Base-by-base conservation (phyloP, 2,888 invertebrate genomes). In the Barypeithes pellucidus region DNA sequence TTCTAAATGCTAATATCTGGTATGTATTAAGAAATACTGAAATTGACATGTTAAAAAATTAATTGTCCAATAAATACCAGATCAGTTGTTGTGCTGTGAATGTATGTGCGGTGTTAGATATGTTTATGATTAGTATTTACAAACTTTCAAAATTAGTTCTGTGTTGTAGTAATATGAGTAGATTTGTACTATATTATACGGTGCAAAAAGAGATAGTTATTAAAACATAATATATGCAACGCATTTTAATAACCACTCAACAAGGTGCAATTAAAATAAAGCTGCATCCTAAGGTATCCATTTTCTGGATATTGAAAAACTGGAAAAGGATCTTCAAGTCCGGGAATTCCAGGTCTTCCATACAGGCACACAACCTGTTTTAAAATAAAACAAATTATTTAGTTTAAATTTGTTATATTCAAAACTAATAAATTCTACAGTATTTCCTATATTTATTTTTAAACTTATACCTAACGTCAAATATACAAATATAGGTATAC, bases 281-380 rank as follows among this genome's bases (percentile, higher is more conserved):
- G 78, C 78, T 79, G 80, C 76, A 78, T 80, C 80, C 79, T 74
- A 76, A 74, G 76, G 77, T 76, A 76, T 71, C 76, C 76, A 72
- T 74, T 72, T 59, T 72, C 65, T 68, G 78, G 73, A 76, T 76
- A 75, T 76, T 69, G 67, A 69, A 71, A 69, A 54, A 60, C 65
- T 54, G 43, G 66, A 73, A 43, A 47, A 72, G 50, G 66, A 70
- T 70, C 75, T 61, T 79, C 79, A 79, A 60, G 77, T 77, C 60
- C 76, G 78, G 65, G 77, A 78, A 57, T 76, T 77, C 67, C 77
- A 79, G 71, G 77, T 73, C 72, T 76, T 77, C 82, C 82, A 82
- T 57, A 79, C 76, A 65, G 82, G 82, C 75, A 75, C 79, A 73
- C 82, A 82, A 74, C 82, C 82, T 82, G 80, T 79, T 75, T 76